Percentiles rank a stretch among this genome's conserved stretches.
Evolutionary conservation across 2,113 vertebrate species (phyloP).

Genomic region (Salminus brasiliensis): DNA sequence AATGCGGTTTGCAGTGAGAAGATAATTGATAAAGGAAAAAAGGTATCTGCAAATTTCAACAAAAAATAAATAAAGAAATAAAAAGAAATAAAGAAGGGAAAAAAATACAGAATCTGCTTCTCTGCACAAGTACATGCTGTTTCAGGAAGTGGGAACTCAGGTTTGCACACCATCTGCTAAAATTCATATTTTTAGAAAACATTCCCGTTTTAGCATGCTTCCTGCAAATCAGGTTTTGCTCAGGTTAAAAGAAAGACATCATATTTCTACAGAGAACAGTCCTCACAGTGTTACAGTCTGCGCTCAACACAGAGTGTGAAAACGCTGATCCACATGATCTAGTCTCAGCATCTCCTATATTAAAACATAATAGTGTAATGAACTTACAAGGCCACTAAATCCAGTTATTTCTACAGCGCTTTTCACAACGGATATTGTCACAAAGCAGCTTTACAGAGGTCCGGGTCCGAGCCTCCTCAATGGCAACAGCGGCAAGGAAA

Average conservation of each 20-base stretch:
- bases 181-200: constrained; percentile 20
- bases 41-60: background rate
- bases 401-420: too few species aligned
- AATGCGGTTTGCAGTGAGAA: background rate
- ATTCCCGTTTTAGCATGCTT: background rate
- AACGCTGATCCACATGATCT: background rate
- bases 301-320: background rate
- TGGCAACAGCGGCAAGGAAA: too few species aligned
- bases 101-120: constrained; percentile 12
- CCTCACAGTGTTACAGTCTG: background rate
- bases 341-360: too few species aligned
- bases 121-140: constrained; percentile 8
- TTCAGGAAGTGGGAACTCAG: constrained; percentile 1
- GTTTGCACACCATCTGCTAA: constrained; percentile 18
- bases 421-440: too few species aligned
- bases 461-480: too few species aligned
- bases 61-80: background rate
- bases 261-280: background rate
- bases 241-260: background rate
- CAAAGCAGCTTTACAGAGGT: too few species aligned
- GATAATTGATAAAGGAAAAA: constrained; percentile 1
- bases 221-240: constrained; percentile 6
- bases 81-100: background rate
- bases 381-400: too few species aligned
- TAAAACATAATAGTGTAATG: too few species aligned